Evolutionary conservation across 2,888 invertebrate genomes (phyloP).

Genomic region (Callimorpha dominula): DNA sequence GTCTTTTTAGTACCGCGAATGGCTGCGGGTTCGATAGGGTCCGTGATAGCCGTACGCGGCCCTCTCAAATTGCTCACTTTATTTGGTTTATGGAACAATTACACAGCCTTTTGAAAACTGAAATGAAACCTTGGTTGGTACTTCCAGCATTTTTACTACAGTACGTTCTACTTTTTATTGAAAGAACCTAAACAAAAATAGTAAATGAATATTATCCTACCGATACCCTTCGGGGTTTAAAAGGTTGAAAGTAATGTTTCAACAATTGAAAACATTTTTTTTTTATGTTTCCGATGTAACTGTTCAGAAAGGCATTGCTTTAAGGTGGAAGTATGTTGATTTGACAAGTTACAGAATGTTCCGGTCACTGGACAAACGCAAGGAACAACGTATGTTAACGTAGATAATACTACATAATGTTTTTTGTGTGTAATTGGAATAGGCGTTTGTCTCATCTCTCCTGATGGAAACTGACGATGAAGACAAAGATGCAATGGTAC

Average conservation of each 20-base stretch:
- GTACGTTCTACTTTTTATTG: background rate
- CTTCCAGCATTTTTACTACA: slow-evolving; percentile 56
- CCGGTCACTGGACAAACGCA: too few species aligned
- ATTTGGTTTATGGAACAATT: slow-evolving; percentile 81
- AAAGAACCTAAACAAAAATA: background rate
- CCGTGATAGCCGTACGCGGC: slow-evolving; percentile 48
- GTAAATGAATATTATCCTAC: background rate
- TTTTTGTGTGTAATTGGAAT: too few species aligned
- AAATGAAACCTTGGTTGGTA: slow-evolving; percentile 66
- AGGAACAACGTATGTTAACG: too few species aligned
- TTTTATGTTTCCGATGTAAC: background rate
- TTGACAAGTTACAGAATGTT: too few species aligned
- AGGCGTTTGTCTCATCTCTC: too few species aligned
- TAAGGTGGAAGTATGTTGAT: too few species aligned
- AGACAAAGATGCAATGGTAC: too few species aligned
- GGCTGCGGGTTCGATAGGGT: background rate
- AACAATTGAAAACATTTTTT: background rate
- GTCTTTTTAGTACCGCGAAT: slow-evolving; percentile 4
- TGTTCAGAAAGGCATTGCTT: too few species aligned
- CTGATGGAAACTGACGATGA: too few species aligned
- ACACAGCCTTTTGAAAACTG: slow-evolving; percentile 68
- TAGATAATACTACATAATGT: too few species aligned
- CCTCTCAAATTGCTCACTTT: slow-evolving; percentile 65
- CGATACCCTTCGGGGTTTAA: background rate
- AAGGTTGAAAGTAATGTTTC: background rate